phyloP scores from a whole-genome alignment of 1,140 invertebrate species.

The Cydia pomonella region DNA sequence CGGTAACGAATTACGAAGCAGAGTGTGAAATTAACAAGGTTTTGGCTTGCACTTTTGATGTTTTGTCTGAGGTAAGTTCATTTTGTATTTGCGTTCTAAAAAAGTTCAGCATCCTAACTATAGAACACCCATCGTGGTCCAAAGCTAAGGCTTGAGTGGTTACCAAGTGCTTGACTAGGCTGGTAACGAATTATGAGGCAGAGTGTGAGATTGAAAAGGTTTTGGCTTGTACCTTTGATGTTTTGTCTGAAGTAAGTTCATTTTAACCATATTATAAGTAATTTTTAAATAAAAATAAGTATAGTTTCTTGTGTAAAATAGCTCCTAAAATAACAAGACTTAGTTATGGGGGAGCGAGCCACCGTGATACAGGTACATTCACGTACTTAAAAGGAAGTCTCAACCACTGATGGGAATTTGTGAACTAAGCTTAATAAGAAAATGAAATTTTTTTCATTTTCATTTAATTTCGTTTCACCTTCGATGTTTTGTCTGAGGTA shows the following conservation, averaged over 20 bases:
- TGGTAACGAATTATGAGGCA: slow-evolving; percentile 44
- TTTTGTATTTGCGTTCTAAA: slow-evolving; percentile 43
- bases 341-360: too few species aligned
- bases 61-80: slow-evolving; percentile 63
- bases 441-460: too few species aligned
- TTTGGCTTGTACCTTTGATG: slow-evolving; percentile 63
- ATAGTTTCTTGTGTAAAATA: too few species aligned
- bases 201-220: slow-evolving; percentile 65
- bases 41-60: slow-evolving; percentile 63
- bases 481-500: too few species aligned
- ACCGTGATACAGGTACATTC: too few species aligned
- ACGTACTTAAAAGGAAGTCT: too few species aligned
- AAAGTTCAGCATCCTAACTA: slow-evolving; percentile 60
- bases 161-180: slow-evolving; percentile 57
- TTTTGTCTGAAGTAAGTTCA: slow-evolving; percentile 61
- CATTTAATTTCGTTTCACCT: too few species aligned
- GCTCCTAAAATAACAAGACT: too few species aligned
- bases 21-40: slow-evolving; percentile 65
- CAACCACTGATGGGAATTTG: too few species aligned
- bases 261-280: too few species aligned
- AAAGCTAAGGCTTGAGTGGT: slow-evolving; percentile 59
- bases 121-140: slow-evolving; percentile 48
- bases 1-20: slow-evolving; percentile 44
- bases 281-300: too few species aligned
- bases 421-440: too few species aligned